phyloP scores from a whole-genome alignment of 92 coral and sea anemone species.

The Desmophyllum pertusum region DNA sequence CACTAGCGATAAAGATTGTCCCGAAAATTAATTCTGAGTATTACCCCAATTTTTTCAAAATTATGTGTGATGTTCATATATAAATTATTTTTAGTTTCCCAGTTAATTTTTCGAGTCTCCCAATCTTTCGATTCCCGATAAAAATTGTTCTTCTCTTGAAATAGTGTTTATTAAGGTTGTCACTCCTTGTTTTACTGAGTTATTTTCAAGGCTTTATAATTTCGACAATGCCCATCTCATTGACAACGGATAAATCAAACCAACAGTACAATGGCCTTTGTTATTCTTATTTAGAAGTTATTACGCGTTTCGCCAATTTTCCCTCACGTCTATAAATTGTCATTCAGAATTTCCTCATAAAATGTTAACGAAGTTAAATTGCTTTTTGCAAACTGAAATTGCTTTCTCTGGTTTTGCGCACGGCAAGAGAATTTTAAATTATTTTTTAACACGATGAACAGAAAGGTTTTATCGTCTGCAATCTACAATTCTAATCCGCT shows the following conservation, averaged over 20 bases:
- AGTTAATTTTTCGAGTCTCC: neutral
- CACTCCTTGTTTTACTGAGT: neutral
- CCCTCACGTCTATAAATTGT: neutral
- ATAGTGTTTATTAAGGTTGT: neutral
- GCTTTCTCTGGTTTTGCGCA: neutral
- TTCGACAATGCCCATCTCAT: neutral
- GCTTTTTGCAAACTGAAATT: neutral
- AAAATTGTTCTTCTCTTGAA: neutral
- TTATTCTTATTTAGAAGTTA: neutral
- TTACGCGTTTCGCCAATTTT: neutral
- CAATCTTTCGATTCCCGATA: neutral
- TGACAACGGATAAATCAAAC: neutral
- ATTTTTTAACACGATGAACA: neutral
- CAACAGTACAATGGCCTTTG: neutral
- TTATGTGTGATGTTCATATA: neutral
- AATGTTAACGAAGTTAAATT: neutral
- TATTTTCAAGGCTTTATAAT: neutral
- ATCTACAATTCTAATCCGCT: neutral
- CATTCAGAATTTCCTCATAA: neutral
- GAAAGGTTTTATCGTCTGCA: neutral
- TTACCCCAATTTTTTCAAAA: neutral
- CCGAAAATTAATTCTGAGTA: neutral
- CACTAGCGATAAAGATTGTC: neutral
- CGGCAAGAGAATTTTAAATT: neutral
- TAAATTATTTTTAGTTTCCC: neutral